phyloP scores from a whole-genome alignment of 2,113 vertebrate genomes.

The Geococcyx californianus region DNA sequence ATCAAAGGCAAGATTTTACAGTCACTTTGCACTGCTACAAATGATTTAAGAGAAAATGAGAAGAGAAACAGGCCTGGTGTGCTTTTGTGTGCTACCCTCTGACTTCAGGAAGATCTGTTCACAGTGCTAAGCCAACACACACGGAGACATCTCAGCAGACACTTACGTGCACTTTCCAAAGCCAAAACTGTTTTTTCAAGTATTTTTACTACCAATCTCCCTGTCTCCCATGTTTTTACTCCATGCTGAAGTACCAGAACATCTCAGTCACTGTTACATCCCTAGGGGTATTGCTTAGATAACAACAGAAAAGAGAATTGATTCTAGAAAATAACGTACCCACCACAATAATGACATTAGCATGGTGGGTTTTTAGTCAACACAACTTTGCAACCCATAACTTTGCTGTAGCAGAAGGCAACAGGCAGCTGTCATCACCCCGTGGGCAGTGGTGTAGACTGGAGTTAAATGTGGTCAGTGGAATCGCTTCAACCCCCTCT shows the following conservation, averaged over 20 bases:
- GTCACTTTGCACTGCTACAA: background rate
- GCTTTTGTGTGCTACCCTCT: background rate
- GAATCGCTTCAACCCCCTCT: background rate
- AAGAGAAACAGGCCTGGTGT: background rate
- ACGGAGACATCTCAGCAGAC: background rate
- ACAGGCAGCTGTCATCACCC: background rate
- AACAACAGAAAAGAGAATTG: background rate
- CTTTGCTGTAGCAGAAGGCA: background rate
- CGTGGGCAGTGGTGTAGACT: no score
- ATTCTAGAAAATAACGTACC: background rate
- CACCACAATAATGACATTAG: background rate
- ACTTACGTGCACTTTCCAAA: background rate
- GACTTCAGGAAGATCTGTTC: background rate
- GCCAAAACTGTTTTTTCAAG: background rate
- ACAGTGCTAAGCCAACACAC: background rate
- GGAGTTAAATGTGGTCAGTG: background rate
- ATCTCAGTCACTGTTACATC: background rate
- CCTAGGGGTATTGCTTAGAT: background rate
- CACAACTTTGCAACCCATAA: background rate
- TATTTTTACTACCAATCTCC: background rate
- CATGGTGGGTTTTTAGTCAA: background rate
- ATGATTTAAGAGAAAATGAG: background rate
- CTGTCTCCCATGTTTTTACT: background rate
- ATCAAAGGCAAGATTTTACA: constrained; percentile 19
- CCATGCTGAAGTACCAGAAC: background rate